Evolutionary conservation across 1,140 invertebrate species (phyloP).

Genomic region (Planococcus citri): DNA sequence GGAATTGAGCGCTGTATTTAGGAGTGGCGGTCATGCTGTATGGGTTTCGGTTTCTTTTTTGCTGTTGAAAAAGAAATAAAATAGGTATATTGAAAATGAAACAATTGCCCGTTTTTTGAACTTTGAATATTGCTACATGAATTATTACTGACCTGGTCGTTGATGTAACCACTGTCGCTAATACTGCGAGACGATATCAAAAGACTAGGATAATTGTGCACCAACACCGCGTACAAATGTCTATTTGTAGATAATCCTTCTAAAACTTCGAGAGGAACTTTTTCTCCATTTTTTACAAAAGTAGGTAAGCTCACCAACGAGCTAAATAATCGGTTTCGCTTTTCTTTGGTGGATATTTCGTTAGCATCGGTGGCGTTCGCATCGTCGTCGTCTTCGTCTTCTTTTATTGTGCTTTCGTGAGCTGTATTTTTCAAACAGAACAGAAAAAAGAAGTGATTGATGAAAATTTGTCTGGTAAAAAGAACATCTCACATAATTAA

Average conservation of each 20-base stretch:
- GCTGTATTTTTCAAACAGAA: not conserved
- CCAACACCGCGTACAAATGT: slow-evolving; percentile 51
- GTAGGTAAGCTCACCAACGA: slow-evolving; percentile 55
- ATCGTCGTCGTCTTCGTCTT: not conserved
- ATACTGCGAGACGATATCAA: slow-evolving; percentile 47
- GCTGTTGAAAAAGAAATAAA: not conserved
- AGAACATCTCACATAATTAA: too few species aligned
- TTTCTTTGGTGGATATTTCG: slow-evolving; percentile 11
- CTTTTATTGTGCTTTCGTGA: not conserved
- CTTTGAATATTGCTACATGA: not conserved
- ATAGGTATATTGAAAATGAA: not conserved
- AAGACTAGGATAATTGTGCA: slow-evolving; percentile 58
- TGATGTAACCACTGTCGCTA: slow-evolving; percentile 44
- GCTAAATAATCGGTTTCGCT: slow-evolving; percentile 19
- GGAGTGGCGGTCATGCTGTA: not conserved
- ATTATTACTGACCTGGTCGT: slow-evolving; percentile 33
- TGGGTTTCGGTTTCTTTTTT: slow-evolving; percentile 14
- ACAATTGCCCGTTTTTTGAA: too few species aligned
- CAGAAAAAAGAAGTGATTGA: not conserved
- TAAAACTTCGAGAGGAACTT: slow-evolving; percentile 39
- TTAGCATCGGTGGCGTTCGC: not conserved
- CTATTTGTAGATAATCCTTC: slow-evolving; percentile 50
- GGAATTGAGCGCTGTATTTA: slow-evolving; percentile 12
- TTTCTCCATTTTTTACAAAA: slow-evolving; percentile 52
- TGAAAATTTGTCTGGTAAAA: not conserved